Evolutionary conservation across 2,113 vertebrate genomes (phyloP), one percentile per base, ranked within the genome.

Genomic region (Tetrax tetrax): DNA sequence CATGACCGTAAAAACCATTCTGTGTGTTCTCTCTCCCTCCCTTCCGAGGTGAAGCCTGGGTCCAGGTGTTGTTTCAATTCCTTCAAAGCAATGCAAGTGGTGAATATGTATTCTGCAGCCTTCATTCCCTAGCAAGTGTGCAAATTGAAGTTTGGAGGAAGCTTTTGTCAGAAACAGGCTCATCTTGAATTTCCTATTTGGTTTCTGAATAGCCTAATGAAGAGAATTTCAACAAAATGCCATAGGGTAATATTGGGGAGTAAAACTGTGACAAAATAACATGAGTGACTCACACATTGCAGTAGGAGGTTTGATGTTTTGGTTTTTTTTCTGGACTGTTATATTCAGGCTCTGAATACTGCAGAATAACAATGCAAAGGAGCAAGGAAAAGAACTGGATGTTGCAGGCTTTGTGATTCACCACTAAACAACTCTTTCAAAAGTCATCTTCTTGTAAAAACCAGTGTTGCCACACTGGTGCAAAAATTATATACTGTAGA

Each of bases 241-340:
- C 59, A 31, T 22, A 83, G 72, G 14, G 54, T 90, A 79, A 66
- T 77, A 76, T 1, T 37, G 41, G 51, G 65, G 45, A 76, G 57
- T 79, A 78, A 72, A 94, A 59, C 53, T 45, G 24, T 76, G 59
- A 69, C 53, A 95, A 84, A 96, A 76, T 66, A 91, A 76, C 37
- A 77, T 20, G 29, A 85, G 54, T 94, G 91, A 91, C 63, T 96
- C 84, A 96, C 27, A 85, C 41, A 66, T 27, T 91, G 82, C 66
- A 66, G 84, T 65, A 66, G 74, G 72, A 94, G 69, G 29, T 29
- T 43, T 37, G 3, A 15, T 43, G 41, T 43, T 43, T 43, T 43
- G 41, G 6, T 25, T 45, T 61, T 90, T 88, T 77, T 77, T 3
- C n/a, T 89, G 23, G 11, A 19, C 15, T 84, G 27, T 51, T 74